phyloP scores from a whole-genome alignment of 2,113 vertebrate genomes.

The Lucifuga dentata region DNA sequence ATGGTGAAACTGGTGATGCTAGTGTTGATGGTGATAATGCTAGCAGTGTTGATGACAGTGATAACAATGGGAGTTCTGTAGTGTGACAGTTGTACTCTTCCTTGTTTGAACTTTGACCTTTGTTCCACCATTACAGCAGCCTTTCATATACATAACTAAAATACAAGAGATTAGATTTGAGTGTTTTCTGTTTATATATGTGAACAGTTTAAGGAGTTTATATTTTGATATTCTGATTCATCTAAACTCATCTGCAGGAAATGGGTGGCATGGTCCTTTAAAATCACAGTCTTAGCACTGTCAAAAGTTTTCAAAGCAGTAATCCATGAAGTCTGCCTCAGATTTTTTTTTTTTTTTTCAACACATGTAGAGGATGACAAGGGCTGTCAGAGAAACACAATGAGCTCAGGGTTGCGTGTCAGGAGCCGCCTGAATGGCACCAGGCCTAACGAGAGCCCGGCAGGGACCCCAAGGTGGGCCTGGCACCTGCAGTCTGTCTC shows the following conservation, averaged over 20 bases:
- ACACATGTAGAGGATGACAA: slow-evolving; percentile 56
- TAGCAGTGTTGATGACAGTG: neutral
- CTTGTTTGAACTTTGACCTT: too few species aligned
- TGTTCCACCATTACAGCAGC: too few species aligned
- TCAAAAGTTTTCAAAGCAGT: slow-evolving; percentile 42
- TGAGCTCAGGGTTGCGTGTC: slow-evolving; percentile 70
- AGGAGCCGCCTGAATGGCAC: slow-evolving; percentile 73
- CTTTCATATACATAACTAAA: too few species aligned
- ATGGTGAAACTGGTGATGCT: slow-evolving; percentile 7
- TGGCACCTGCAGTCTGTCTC: slow-evolving; percentile 73
- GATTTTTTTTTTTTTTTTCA: slow-evolving; percentile 8
- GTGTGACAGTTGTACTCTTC: too few species aligned
- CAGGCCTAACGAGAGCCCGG: slow-evolving; percentile 70
- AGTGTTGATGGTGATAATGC: neutral
- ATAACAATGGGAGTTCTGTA: too few species aligned
- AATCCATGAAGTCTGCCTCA: slow-evolving; percentile 50
- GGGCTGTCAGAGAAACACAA: slow-evolving; percentile 73
- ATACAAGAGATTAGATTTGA: too few species aligned
- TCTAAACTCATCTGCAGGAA: too few species aligned
- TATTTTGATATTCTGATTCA: too few species aligned
- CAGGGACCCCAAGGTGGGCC: slow-evolving; percentile 70
- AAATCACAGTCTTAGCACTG: slow-evolving; percentile 22
- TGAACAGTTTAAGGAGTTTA: too few species aligned
- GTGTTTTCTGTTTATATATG: too few species aligned
- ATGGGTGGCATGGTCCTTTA: too few species aligned